Percentiles rank a stretch among this genome's conserved stretches.
Conservation (phyloP, 2,113 vertebrate species). For the Dunckerocampus dactyliophorus region DNA sequence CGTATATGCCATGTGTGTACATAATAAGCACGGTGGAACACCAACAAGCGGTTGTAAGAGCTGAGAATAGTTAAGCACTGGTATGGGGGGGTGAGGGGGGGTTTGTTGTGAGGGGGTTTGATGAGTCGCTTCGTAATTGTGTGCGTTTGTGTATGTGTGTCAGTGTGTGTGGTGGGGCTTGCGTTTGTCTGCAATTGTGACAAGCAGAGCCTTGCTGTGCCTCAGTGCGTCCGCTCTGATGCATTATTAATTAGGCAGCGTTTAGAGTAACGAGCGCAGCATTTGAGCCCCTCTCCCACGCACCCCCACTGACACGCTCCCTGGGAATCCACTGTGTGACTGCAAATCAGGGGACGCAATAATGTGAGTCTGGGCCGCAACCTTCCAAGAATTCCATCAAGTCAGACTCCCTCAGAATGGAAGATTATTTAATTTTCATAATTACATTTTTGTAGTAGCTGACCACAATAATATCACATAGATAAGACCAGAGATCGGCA, state of each 20-base stretch:
- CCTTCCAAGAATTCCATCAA: slow-evolving; percentile 56
- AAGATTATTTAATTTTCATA: slow-evolving; percentile 12
- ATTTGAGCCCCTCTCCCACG: slow-evolving; percentile 56
- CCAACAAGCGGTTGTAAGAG: slow-evolving; percentile 9
- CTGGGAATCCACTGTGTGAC: slow-evolving; percentile 60
- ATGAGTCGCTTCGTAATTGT: slow-evolving; percentile 40
- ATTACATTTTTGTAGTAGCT: no score
- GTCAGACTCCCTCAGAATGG: slow-evolving; percentile 35
- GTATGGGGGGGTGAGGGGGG: slow-evolving; percentile 18
- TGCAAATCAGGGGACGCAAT: slow-evolving; percentile 63
- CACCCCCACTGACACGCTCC: slow-evolving; percentile 58
- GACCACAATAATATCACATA: no score
- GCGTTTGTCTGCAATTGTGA: slow-evolving; percentile 43
- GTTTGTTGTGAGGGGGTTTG: slow-evolving; percentile 35
- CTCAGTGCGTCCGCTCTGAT: slow-evolving; percentile 66
- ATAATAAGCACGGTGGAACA: neutral
- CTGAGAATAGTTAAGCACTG: slow-evolving; percentile 14
- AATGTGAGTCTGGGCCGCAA: slow-evolving; percentile 53
- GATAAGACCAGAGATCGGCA: no score
- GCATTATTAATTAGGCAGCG: slow-evolving; percentile 74
- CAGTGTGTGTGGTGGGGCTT: slow-evolving; percentile 29
- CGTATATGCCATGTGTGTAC: neutral
- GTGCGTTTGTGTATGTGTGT: slow-evolving; percentile 26
- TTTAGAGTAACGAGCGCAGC: slow-evolving; percentile 73
- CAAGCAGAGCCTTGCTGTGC: slow-evolving; percentile 57